Evolutionary conservation across 2,113 vertebrate genomes (phyloP).

Genomic region (Emydocephalus ijimae): DNA sequence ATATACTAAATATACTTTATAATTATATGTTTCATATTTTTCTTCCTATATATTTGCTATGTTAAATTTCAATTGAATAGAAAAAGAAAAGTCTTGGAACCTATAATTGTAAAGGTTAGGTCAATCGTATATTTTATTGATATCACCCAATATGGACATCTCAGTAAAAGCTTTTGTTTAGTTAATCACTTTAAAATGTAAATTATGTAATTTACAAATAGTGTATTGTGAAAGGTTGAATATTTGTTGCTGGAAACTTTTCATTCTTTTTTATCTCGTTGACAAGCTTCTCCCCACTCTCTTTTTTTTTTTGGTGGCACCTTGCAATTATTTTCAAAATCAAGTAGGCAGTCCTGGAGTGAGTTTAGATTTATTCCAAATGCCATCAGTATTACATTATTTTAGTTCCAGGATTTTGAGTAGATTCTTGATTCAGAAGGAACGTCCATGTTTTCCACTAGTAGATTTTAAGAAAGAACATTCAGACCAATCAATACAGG

Average conservation of each 20-base stretch:
- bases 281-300: background rate
- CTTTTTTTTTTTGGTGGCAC: background rate
- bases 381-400: background rate
- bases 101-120: background rate
- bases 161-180: background rate
- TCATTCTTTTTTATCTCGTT: background rate
- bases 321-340: background rate
- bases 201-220: background rate
- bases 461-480: background rate
- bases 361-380: background rate
- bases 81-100: background rate
- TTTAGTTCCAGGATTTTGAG: background rate
- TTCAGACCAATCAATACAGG: background rate
- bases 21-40: background rate
- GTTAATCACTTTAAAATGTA: background rate
- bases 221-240: background rate
- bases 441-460: background rate
- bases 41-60: background rate
- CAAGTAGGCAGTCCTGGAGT: background rate
- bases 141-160: background rate
- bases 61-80: background rate
- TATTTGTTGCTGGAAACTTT: background rate
- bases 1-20: background rate
- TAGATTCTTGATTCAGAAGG: background rate
- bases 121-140: background rate